Evolutionary conservation across 2,797 vertebrate species (phyloP).

Genomic region (Hephaestus fuliginosus): DNA sequence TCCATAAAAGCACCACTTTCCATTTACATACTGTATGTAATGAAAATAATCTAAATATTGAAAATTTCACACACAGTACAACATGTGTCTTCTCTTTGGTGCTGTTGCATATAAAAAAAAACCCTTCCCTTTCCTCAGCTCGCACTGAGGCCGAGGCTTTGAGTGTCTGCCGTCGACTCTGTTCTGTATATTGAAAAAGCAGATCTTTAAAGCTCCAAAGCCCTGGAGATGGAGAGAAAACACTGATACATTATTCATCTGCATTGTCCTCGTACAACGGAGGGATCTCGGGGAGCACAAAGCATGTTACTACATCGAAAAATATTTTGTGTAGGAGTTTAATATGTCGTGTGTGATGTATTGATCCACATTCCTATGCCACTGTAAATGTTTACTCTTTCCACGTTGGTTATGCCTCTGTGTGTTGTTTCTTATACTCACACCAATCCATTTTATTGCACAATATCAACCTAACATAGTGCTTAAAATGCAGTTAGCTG

Average conservation of each 20-base stretch:
- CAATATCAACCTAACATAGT: background rate
- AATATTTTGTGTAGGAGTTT: slow-evolving; percentile 2
- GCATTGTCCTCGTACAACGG: slow-evolving; percentile 32
- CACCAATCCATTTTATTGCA: background rate
- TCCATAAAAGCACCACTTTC: background rate
- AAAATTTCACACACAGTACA: background rate
- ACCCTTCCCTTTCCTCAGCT: background rate
- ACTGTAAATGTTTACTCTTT: slow-evolving; percentile 36
- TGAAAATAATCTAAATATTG: slow-evolving; percentile 11
- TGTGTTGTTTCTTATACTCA: background rate
- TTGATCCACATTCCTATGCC: slow-evolving; percentile 4
- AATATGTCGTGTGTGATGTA: slow-evolving; percentile 31
- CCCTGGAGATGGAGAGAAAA: slow-evolving; percentile 28
- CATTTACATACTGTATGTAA: background rate
- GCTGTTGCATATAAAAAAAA: background rate
- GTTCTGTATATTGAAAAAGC: slow-evolving; percentile 43
- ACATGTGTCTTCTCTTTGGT: background rate
- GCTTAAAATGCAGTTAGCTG: slow-evolving; percentile 22
- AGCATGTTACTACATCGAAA: slow-evolving; percentile 10
- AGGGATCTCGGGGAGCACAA: slow-evolving; percentile 5
- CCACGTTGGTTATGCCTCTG: background rate
- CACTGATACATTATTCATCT: slow-evolving; percentile 70
- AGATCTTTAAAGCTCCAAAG: slow-evolving; percentile 55
- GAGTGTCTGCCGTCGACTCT: slow-evolving; percentile 24
- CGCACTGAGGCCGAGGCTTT: background rate